Conservation (phyloP, 2,797 vertebrate species). For the Sciurus vulgaris region DNA sequence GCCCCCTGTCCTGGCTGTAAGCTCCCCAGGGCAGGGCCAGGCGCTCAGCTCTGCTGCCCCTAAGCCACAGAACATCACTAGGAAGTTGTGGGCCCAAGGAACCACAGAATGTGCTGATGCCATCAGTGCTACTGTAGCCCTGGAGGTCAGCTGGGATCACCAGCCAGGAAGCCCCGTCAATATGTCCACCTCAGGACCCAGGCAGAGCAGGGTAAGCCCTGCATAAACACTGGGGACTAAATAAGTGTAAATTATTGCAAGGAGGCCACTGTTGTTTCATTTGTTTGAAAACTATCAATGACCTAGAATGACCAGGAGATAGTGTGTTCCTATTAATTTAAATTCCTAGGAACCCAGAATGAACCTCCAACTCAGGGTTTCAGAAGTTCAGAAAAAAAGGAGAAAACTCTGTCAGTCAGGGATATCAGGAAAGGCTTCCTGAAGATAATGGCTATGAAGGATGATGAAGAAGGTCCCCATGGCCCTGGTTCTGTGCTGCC, state of each 20-base stretch:
- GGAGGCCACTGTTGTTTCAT: background rate
- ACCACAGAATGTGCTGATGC: background rate
- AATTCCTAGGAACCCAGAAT: background rate
- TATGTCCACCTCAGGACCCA: background rate
- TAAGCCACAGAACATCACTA: background rate
- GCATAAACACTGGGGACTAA: background rate
- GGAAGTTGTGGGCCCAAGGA: background rate
- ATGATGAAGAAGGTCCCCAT: background rate
- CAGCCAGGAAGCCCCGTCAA: background rate
- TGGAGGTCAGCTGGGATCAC: background rate
- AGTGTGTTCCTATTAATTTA: background rate
- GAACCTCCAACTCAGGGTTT: background rate
- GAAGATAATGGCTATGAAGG: background rate
- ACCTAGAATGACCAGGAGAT: background rate
- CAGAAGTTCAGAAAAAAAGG: background rate
- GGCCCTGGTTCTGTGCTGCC: background rate
- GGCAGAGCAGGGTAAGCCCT: background rate
- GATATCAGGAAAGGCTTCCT: background rate
- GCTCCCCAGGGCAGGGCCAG: background rate
- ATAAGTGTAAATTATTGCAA: background rate
- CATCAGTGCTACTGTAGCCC: rapidly evolving
- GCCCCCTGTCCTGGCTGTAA: background rate
- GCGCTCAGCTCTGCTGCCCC: background rate
- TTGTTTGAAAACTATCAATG: background rate
- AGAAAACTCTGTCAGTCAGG: background rate